A percentile compares a stretch with the other conserved stretches of the same genome.
These are phyloP conservation scores for Odontomyia ornata DNA, from an alignment of 2,888 invertebrate genomes.

Conservation along the genomic window DNA sequence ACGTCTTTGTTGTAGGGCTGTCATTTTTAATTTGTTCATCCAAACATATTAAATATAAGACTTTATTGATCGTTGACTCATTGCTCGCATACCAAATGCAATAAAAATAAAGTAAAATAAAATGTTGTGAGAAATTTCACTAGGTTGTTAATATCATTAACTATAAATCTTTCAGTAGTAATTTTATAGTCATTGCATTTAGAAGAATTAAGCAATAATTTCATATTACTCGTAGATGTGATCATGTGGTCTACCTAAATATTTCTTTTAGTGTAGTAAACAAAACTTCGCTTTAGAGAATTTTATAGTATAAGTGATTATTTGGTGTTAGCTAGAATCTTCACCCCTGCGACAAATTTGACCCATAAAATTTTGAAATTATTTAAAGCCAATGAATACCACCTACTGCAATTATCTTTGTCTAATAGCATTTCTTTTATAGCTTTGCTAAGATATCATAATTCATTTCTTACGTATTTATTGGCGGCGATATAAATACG, in stretches of 20 bases:
- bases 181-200: too few relatives aligned
- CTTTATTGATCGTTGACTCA: too few relatives aligned
- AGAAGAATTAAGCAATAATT: too few relatives aligned
- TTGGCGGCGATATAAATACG: neutral
- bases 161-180: neutral
- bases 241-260: neutral
- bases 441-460: neutral
- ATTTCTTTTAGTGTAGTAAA: neutral
- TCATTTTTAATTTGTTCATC: too few relatives aligned
- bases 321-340: neutral
- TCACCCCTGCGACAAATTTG: slow-evolving; percentile 26
- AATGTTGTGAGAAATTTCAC: neutral
- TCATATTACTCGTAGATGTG: too few relatives aligned
- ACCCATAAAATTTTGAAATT: slow-evolving; percentile 12
- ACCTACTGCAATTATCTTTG: too few relatives aligned
- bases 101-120: too few relatives aligned
- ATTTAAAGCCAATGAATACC: neutral
- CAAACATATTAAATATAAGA: too few relatives aligned
- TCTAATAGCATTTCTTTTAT: neutral
- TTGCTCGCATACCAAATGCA: too few relatives aligned
- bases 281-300: neutral
- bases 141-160: neutral
- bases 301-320: neutral
- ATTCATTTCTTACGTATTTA: neutral
- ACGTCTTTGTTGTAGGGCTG: too few relatives aligned